phyloP scores from a whole-genome alignment of 2,888 invertebrate genomes.

The Melieria crassipennis region DNA sequence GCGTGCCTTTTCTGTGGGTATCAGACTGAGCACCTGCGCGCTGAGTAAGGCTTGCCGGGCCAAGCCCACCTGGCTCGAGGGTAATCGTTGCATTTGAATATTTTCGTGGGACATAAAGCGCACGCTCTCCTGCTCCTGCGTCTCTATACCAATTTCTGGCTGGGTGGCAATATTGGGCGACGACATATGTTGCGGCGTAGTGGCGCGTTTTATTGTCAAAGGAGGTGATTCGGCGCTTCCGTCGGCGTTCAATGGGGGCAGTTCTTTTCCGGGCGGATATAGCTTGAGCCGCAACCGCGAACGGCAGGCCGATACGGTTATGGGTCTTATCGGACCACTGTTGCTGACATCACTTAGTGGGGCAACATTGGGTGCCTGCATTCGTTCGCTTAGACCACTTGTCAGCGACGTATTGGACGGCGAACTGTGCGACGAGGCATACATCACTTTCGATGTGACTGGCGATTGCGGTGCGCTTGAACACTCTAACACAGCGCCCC shows the following conservation, averaged over 20 bases:
- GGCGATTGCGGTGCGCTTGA: conserved; percentile 65
- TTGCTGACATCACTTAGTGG: conserved; percentile 9
- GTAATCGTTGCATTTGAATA: conserved; percentile 56
- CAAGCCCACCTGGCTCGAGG: conserved; percentile 54
- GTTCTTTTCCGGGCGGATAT: conserved; percentile 61
- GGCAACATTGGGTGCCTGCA: conserved; percentile 36
- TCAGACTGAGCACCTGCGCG: conserved; percentile 82
- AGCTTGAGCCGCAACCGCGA: conserved; percentile 63
- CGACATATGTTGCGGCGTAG: conserved; percentile 64
- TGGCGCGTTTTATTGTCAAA: conserved; percentile 51
- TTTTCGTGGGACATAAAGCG: conserved; percentile 64
- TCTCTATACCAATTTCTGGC: conserved; percentile 47
- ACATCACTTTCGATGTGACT: conserved; percentile 55
- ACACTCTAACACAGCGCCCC: conserved; percentile 51
- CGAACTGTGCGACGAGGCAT: conserved; percentile 53
- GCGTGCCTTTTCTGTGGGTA: conserved; percentile 83
- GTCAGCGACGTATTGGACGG: conserved; percentile 58
- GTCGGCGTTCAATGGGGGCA: conserved; percentile 42
- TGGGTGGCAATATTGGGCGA: conserved; percentile 64
- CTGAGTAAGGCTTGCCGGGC: conserved; percentile 80
- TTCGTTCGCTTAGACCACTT: conserved; percentile 55
- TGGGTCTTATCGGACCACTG: conserved; percentile 60
- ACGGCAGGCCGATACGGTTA: conserved; percentile 64
- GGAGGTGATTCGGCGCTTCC: conserved; percentile 42
- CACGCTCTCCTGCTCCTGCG: conserved; percentile 46